Base-by-base conservation (phyloP, 92 coral and sea anemone species). In the Epizoanthus rinbou region DNA sequence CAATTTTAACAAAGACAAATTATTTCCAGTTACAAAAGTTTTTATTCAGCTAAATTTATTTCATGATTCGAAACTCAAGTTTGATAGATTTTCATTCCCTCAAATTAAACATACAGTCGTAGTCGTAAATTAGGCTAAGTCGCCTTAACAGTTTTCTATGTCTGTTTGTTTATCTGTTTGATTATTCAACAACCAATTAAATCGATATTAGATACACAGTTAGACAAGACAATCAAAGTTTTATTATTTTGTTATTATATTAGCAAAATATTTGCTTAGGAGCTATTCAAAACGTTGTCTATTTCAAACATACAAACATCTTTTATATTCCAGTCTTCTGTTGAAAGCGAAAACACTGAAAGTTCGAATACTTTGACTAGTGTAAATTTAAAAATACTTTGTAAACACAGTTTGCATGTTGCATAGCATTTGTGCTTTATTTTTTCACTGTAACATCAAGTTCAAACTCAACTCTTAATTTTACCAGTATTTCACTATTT, bases 201-300 rank as follows among this genome's bases (percentile, higher is more conserved):
- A 41, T 11, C 71, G 35, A 58, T 75, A 60, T 59, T 19, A 37
- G 57, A 57, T 15, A 37, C 37, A 62, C 69, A 18, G 9, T 37
- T 60, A 43, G 71, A 78, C 21, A 56, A 19, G 47, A 37, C 57
- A 62, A 78, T 60, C 58, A 62, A 78, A 60, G 14, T 43, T 56
- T 39, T 23, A 62, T 78, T 59, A 62, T 21, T 41, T 62, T 59
- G 54, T 10, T 21, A 43, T 76, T 37, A 18, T n/a, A 35, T 76
- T 11, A 78, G 71, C 56, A 35, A 62, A 65, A 19, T 78, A 45
- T 78, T 78, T 39, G 68, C 70, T 18, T 39, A 78, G 59, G 39
- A 9, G n/a, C n/a, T 75, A 17, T 35, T 25, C 0, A 75, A 13
- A 57, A 58, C 17, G 17, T 0, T 22, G 23, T 57, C 47, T 15